Conservation (phyloP, 2,797 vertebrate genomes). For the Valencia hispanica region DNA sequence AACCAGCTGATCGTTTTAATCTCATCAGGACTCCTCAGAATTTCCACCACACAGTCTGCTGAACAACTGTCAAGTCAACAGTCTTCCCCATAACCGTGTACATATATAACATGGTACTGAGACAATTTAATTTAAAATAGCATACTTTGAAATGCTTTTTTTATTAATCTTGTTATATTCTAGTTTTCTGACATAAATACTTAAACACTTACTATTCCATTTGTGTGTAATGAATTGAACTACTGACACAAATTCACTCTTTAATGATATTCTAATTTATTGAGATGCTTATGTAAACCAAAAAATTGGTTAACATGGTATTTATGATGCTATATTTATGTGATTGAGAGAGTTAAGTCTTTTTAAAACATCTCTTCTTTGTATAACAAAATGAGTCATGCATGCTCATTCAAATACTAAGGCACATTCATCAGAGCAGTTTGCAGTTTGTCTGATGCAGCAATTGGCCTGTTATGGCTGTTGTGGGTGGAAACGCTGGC, state of each 20-base stretch:
- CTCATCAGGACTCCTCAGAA: no score
- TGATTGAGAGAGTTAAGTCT: background rate
- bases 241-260: background rate
- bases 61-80: background rate
- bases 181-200: background rate
- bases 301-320: background rate
- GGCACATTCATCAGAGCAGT: constrained; percentile 14
- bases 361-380: background rate
- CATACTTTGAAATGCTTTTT: background rate
- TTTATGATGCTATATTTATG: background rate
- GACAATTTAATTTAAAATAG: background rate
- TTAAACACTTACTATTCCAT: background rate
- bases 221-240: background rate
- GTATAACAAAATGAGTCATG: background rate
- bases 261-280: background rate
- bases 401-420: constrained; percentile 3
- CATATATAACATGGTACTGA: background rate
- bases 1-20: no score
- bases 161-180: background rate
- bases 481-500: constrained; percentile 26
- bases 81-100: background rate
- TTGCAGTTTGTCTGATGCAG: background rate
- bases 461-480: constrained; percentile 13
- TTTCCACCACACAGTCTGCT: no score
- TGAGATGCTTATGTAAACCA: background rate